A percentile compares a stretch with the other conserved stretches of the same genome.
phyloP scores from a whole-genome alignment of 2,113 vertebrate genomes.

The Trochalopteron elliotii region DNA sequence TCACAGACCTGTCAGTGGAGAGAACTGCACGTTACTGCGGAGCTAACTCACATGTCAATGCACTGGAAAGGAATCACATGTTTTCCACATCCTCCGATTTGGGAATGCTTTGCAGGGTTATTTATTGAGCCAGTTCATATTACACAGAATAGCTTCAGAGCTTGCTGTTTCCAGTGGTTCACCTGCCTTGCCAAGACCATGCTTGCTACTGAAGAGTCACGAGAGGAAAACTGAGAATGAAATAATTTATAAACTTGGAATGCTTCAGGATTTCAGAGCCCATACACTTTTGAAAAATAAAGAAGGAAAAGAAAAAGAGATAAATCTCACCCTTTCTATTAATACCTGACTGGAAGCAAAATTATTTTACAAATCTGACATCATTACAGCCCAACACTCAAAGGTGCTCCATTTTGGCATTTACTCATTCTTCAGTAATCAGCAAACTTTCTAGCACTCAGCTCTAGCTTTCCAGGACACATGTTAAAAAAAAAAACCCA shows the following conservation, averaged over 20 bases:
- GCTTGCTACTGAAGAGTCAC: neutral
- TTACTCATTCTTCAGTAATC: neutral
- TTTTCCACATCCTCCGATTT: neutral
- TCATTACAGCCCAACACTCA: neutral
- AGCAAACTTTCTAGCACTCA: neutral
- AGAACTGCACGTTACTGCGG: neutral
- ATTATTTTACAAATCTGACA: neutral
- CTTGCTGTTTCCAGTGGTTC: neutral
- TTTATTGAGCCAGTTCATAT: neutral
- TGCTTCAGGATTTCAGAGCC: neutral
- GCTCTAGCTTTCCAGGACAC: neutral
- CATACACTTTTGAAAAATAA: neutral
- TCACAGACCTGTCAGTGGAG: constrained; percentile 22
- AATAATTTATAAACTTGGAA: neutral
- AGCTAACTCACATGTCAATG: neutral
- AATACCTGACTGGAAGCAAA: neutral
- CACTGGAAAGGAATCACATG: neutral
- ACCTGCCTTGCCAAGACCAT: neutral
- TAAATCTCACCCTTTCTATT: neutral
- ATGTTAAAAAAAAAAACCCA: neutral
- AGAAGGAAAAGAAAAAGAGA: too few relatives aligned
- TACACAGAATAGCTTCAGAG: neutral
- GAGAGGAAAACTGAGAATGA: neutral
- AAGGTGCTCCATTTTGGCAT: neutral
- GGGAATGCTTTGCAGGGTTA: neutral